Evolutionary conservation across 2,113 vertebrate genomes (phyloP).

Genomic region (Falcunculus frontatus): DNA sequence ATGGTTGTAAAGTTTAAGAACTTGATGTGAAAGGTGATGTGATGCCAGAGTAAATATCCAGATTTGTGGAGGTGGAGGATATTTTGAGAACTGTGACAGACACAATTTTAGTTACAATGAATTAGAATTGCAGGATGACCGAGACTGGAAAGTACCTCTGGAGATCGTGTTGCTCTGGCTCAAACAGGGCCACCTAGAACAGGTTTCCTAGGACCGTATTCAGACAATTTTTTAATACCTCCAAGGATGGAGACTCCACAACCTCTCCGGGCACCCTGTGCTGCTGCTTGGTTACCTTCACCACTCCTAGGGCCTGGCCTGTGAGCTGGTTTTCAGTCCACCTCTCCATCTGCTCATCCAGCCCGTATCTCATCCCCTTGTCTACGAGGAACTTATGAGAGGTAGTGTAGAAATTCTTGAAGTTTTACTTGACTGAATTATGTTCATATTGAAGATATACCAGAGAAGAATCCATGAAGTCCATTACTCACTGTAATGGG

Average conservation of each 20-base stretch:
- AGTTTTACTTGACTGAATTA: background rate
- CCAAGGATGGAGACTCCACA: background rate
- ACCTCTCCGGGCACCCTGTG: background rate
- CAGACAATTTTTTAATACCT: background rate
- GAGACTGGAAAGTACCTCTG: background rate
- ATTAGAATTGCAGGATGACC: background rate
- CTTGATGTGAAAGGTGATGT: background rate
- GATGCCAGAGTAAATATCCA: background rate
- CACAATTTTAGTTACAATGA: background rate
- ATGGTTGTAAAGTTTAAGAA: background rate
- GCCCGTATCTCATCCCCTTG: background rate
- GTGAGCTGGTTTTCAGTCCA: background rate
- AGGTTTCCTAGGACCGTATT: background rate
- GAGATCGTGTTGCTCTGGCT: background rate
- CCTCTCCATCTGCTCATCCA: background rate
- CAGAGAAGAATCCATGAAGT: background rate
- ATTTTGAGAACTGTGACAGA: background rate
- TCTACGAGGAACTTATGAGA: background rate
- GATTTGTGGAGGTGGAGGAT: background rate
- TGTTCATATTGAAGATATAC: background rate
- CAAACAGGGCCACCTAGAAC: background rate
- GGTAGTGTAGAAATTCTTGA: background rate
- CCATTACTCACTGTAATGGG: background rate
- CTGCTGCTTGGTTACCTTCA: accelerated
- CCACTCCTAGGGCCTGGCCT: background rate